phyloP scores from a whole-genome alignment of 2,113 vertebrate species.

The Cryptomyrus ogoouensis region DNA sequence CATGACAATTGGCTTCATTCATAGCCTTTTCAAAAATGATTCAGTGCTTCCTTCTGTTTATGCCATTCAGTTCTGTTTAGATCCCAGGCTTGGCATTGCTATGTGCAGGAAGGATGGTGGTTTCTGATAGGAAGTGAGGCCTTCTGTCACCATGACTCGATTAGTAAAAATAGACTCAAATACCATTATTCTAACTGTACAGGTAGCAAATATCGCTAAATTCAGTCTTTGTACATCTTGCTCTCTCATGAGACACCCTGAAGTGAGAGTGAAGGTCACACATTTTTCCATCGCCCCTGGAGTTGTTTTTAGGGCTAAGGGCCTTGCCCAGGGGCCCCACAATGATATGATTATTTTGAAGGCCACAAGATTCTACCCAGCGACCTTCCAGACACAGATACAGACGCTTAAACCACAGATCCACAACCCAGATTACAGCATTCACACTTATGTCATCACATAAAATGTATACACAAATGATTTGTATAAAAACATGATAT shows the following conservation, averaged over 20 bases:
- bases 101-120: neutral
- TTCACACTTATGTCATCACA: neutral
- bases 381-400: neutral
- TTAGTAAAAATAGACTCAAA: neutral
- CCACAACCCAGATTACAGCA: neutral
- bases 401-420: neutral
- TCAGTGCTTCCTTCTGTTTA: neutral
- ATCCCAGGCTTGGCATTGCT: neutral
- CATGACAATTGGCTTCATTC: neutral
- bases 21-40: neutral
- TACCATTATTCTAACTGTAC: neutral
- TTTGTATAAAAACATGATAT: neutral
- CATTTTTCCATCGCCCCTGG: neutral
- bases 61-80: neutral
- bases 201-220: neutral
- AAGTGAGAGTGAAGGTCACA: neutral
- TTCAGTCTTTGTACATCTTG: neutral
- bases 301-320: neutral
- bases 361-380: neutral
- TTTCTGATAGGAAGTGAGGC: neutral
- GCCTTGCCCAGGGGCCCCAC: neutral
- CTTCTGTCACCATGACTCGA: neutral
- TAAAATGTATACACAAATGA: neutral
- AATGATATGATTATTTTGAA: neutral
- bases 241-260: neutral